These are phyloP conservation scores for Melieria crassipennis DNA, from an alignment of 2,888 invertebrate species.

Conservation along the genomic window DNA sequence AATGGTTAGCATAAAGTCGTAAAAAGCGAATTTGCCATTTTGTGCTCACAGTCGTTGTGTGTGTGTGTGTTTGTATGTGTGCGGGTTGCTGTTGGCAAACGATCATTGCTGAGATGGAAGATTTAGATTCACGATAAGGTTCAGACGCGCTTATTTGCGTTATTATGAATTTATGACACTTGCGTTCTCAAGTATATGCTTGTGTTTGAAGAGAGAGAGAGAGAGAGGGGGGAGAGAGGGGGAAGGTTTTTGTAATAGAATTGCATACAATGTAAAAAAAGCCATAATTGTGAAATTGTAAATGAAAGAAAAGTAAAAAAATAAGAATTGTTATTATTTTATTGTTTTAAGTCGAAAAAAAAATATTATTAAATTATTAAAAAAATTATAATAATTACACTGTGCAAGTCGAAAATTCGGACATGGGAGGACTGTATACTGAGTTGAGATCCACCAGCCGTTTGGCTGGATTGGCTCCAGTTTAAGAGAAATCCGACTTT, in stretches of 20 bases:
- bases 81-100: not conserved
- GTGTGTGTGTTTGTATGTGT: conserved; percentile 31
- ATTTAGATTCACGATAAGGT: conserved; percentile 58
- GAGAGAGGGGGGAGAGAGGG: too few species aligned
- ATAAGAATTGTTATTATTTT: too few species aligned
- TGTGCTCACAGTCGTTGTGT: conserved; percentile 36
- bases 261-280: conserved; percentile 24
- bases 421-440: too few species aligned
- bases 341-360: too few species aligned
- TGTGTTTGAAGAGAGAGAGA: conserved; percentile 8
- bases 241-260: not conserved
- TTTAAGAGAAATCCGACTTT: too few species aligned
- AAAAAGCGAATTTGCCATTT: too few species aligned
- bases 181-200: conserved; percentile 21
- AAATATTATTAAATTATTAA: too few species aligned
- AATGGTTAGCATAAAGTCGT: conserved; percentile 55
- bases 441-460: too few species aligned
- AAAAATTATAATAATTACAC: too few species aligned
- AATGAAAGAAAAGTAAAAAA: too few species aligned
- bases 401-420: too few species aligned
- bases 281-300: not conserved
- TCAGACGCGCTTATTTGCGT: conserved; percentile 53
- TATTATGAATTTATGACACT: conserved; percentile 37
- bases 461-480: too few species aligned
- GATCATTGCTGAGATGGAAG: conserved; percentile 38